A percentile compares a stretch with the other conserved stretches of the same genome.
Conservation (phyloP, 2,113 vertebrate species). For the Ictidomys tridecemlineatus region DNA sequence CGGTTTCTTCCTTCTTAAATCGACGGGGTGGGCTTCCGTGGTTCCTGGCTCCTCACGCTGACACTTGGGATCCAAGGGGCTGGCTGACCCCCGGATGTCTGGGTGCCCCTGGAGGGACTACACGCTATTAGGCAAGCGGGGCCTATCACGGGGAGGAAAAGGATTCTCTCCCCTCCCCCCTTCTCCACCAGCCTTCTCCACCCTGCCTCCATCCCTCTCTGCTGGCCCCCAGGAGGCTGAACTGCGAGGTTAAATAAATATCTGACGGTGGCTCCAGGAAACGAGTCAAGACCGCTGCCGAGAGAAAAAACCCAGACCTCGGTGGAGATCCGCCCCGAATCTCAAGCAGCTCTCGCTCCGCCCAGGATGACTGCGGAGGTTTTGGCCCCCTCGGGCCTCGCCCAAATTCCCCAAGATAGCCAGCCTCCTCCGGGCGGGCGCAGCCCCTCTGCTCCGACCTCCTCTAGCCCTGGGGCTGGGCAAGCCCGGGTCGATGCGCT, state of each 20-base stretch:
- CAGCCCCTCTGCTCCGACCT: not conserved
- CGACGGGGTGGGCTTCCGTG: not conserved
- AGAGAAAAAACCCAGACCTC: constrained; percentile 89
- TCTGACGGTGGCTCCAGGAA: constrained; percentile 86
- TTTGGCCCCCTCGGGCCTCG: not conserved
- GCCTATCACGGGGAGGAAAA: constrained; percentile 15
- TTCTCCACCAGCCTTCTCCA: not conserved
- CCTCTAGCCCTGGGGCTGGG: not conserved
- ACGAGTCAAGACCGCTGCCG: constrained; percentile 83
- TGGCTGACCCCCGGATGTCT: not conserved
- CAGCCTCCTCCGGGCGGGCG: not conserved
- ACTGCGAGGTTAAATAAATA: constrained; percentile 89
- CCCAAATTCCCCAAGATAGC: not conserved
- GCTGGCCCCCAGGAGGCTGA: constrained; percentile 73
- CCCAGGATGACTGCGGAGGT: not conserved
- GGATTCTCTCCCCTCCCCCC: constrained; percentile 3
- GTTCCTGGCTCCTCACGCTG: not conserved
- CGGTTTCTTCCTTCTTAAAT: not conserved
- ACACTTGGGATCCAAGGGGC: constrained; percentile 1
- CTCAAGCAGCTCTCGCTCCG: not conserved
- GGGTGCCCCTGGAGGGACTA: not conserved
- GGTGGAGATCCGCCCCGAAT: constrained; percentile 75
- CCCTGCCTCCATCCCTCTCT: constrained; percentile 52
- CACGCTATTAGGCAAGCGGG: not conserved
- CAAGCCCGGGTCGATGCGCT: not conserved